These are phyloP conservation scores for Proisotoma minuta DNA, from an alignment of 2,888 invertebrate genomes.

Conservation along the genomic window DNA sequence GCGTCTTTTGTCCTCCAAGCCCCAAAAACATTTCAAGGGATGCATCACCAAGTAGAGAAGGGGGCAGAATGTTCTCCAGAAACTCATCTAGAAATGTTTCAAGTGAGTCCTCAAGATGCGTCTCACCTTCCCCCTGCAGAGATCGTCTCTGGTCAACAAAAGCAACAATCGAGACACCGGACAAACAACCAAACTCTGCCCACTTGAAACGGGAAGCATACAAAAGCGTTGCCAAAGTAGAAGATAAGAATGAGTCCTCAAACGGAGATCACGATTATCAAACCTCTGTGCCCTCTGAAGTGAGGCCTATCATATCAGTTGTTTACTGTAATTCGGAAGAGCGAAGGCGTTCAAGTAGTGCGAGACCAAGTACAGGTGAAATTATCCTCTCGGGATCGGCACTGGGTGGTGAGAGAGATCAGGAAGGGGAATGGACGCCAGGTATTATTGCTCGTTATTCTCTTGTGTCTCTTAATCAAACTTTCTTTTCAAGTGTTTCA, in stretches of 20 bases:
- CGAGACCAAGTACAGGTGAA: constrained; percentile 39
- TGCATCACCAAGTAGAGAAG: constrained; percentile 46
- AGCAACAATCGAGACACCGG: constrained; percentile 28
- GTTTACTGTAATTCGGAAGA: constrained; percentile 47
- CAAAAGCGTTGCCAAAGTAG: constrained; percentile 42
- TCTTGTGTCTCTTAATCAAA: not conserved
- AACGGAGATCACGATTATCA: constrained; percentile 44
- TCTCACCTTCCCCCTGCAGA: constrained; percentile 46
- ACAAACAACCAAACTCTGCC: constrained; percentile 31
- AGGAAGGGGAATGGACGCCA: constrained; percentile 35
- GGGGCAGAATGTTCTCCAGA: constrained; percentile 45
- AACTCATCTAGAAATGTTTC: constrained; percentile 47
- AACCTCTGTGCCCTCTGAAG: constrained; percentile 37
- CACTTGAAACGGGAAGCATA: constrained; percentile 47
- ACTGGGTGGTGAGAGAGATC: constrained; percentile 24
- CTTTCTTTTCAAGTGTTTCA: no score
- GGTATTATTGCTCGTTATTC: no score
- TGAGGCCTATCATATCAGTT: constrained; percentile 47
- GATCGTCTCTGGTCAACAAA: constrained; percentile 46
- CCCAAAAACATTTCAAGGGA: constrained; percentile 46
- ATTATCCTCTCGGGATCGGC: constrained; percentile 38
- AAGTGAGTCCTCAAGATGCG: constrained; percentile 46
- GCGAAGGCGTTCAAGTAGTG: constrained; percentile 42
- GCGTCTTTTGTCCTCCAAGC: constrained; percentile 48
- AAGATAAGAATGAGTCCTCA: constrained; percentile 44